Conservation (phyloP, 2,797 vertebrate species). For the Phylloscopus collybita region DNA sequence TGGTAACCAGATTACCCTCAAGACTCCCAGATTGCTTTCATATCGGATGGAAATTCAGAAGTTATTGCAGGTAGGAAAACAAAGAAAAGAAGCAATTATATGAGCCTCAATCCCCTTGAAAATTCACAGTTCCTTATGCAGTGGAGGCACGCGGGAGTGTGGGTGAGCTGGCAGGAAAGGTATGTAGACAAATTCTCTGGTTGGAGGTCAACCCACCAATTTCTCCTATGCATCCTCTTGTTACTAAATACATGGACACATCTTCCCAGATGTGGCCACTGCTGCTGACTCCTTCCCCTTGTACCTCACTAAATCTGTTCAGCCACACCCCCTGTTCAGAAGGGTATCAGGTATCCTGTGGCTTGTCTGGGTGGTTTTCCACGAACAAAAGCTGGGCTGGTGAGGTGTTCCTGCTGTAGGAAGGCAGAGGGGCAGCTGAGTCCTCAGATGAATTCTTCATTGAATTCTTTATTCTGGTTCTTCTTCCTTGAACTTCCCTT, state of each 20-base stretch:
- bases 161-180: not conserved
- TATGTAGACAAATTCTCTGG: not conserved
- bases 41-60: not conserved
- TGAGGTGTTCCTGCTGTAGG: not conserved
- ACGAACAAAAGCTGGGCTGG: accelerated
- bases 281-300: not conserved
- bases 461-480: not conserved
- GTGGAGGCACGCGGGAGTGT: not conserved
- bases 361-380: not conserved
- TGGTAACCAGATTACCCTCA: not conserved
- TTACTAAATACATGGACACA: not conserved
- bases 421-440: not conserved
- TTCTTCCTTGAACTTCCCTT: not conserved
- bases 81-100: not conserved
- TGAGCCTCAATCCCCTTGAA: not conserved
- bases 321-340: not conserved
- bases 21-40: not conserved
- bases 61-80: not conserved
- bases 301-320: not conserved
- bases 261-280: not conserved
- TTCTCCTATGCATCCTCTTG: not conserved
- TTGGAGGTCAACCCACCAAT: not conserved
- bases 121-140: not conserved
- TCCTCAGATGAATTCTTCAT: not conserved
- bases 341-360: not conserved